A percentile compares a stretch with the other conserved stretches of the same genome.
These are phyloP conservation scores for Xanthorhoe designata DNA, from an alignment of 2,888 invertebrate species.

Conservation along the genomic window DNA sequence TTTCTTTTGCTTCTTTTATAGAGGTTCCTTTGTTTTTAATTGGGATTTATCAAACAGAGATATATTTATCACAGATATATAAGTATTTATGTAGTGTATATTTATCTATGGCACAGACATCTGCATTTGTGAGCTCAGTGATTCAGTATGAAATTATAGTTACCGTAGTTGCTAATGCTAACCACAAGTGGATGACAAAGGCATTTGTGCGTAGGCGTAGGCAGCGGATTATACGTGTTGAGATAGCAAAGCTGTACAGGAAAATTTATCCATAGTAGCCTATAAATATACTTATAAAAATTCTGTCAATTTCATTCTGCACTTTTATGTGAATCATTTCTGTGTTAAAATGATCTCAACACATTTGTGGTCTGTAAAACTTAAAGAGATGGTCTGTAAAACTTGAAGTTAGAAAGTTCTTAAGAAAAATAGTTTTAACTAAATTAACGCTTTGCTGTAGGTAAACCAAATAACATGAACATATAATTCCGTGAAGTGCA, in stretches of 20 bases:
- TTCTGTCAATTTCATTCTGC: not conserved
- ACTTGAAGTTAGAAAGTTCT: not conserved
- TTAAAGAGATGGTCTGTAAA: not conserved
- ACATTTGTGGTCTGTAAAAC: not conserved
- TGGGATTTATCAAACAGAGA: slow-evolving; percentile 38
- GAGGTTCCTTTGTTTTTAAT: no score
- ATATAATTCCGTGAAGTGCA: no score
- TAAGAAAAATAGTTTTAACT: not conserved
- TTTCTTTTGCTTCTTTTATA: no score
- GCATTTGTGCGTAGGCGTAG: slow-evolving; percentile 28
- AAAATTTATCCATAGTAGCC: slow-evolving; percentile 4
- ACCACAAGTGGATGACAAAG: slow-evolving; percentile 34
- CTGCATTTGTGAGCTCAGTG: slow-evolving; percentile 34
- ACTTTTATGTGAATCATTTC: not conserved
- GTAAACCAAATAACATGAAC: no score
- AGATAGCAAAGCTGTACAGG: slow-evolving; percentile 19
- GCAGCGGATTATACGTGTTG: slow-evolving; percentile 24
- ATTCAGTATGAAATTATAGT: slow-evolving; percentile 26
- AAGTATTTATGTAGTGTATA: no score
- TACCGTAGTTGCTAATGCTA: slow-evolving; percentile 13
- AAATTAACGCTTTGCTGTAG: no score
- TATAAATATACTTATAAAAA: not conserved
- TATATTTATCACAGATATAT: no score
- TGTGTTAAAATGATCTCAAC: not conserved
- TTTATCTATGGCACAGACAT: slow-evolving; percentile 27